Evolutionary conservation across 2,797 vertebrate genomes (phyloP).

Genomic region (Peromyscus nudipes): DNA sequence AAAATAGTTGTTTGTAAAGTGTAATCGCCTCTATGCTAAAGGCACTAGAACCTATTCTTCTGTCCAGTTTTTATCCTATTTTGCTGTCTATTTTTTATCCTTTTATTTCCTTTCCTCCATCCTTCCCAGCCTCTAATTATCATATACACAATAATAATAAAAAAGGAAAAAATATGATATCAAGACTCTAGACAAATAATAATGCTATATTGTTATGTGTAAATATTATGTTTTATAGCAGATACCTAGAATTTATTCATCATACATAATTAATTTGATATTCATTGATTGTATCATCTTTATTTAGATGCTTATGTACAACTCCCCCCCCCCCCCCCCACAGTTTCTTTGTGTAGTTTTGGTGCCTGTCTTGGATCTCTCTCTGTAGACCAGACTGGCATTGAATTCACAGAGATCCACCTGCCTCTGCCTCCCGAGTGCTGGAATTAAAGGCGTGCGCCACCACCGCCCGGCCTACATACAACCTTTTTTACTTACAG

Average conservation of each 20-base stretch:
- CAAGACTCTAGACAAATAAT: not conserved
- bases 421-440: no score
- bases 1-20: not conserved
- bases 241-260: slow-evolving; percentile 1
- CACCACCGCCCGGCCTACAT: not conserved
- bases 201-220: not conserved
- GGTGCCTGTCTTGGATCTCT: no score
- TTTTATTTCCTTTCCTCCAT: not conserved
- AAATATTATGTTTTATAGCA: not conserved
- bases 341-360: no score
- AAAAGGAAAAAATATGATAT: not conserved
- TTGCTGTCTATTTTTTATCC: not conserved
- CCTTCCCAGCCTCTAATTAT: not conserved
- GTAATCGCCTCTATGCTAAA: not conserved
- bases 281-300: not conserved
- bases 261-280: not conserved
- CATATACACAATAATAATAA: not conserved
- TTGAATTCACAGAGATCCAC: no score
- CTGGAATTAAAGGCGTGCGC: no score
- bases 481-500: not conserved
- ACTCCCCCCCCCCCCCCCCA: no score
- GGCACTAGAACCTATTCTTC: not conserved
- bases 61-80: not conserved
- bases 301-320: not conserved
- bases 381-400: no score